These are phyloP conservation scores for Megathymus violae DNA, from an alignment of 1,140 invertebrate genomes.

Conservation along the genomic window DNA sequence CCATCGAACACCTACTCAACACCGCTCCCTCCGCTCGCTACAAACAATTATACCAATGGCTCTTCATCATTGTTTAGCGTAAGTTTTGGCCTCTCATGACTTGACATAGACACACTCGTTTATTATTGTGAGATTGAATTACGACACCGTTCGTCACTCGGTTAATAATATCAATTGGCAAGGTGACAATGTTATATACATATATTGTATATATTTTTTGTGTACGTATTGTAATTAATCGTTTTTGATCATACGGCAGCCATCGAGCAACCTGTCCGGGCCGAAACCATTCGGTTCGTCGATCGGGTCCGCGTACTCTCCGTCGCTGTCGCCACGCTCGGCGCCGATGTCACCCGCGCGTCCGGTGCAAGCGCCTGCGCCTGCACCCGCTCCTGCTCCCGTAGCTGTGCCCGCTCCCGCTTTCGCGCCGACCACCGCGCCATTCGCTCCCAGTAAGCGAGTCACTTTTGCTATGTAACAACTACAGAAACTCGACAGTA, in stretches of 20 bases:
- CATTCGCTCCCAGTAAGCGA: slow-evolving; percentile 79
- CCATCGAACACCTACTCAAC: slow-evolving; percentile 88
- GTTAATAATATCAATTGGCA: background rate
- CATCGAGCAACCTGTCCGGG: slow-evolving; percentile 81
- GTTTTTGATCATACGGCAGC: slow-evolving; percentile 53
- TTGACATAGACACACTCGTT: background rate
- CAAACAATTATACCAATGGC: slow-evolving; percentile 76
- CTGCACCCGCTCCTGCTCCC: slow-evolving; percentile 48
- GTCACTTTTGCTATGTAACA: slow-evolving; percentile 78
- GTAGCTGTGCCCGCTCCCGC: slow-evolving; percentile 55
- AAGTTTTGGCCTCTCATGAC: slow-evolving; percentile 43
- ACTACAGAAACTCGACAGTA: slow-evolving; percentile 5
- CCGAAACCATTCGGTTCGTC: slow-evolving; percentile 86
- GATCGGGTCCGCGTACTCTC: slow-evolving; percentile 76
- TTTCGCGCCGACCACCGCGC: slow-evolving; percentile 57
- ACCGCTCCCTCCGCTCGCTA: slow-evolving; percentile 85
- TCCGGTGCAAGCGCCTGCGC: too few relatives aligned
- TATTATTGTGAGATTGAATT: too few relatives aligned
- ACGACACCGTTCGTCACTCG: too few relatives aligned
- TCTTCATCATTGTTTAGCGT: slow-evolving; percentile 77
- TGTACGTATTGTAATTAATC: background rate
- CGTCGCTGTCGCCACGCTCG: too few relatives aligned
- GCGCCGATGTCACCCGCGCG: too few relatives aligned
- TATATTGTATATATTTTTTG: too few relatives aligned
- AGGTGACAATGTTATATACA: too few relatives aligned